phyloP scores from a whole-genome alignment of 1,140 invertebrate genomes.

The Eubasilissa regina region DNA sequence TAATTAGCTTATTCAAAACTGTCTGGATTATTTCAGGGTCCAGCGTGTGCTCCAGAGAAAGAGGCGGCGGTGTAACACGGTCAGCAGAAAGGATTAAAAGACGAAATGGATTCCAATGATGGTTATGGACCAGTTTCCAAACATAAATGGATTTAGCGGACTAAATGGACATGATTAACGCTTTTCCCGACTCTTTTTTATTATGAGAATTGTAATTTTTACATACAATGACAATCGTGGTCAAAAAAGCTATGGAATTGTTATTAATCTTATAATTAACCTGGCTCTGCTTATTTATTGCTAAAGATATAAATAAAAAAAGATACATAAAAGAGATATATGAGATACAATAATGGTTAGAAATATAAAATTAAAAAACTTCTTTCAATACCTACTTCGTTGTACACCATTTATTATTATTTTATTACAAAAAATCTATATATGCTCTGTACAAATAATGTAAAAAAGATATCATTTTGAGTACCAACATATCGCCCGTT shows the following conservation, averaged over 20 bases:
- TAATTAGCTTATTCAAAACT: slow-evolving; percentile 58
- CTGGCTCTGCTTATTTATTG: no score
- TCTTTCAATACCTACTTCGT: no score
- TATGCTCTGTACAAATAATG: no score
- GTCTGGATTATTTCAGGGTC: slow-evolving; percentile 47
- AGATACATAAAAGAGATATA: no score
- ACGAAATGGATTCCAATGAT: slow-evolving; percentile 55
- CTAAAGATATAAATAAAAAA: no score
- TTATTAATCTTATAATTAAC: no score
- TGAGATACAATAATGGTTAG: no score
- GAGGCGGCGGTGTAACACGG: slow-evolving; percentile 23
- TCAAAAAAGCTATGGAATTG: not conserved
- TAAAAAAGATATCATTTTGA: no score
- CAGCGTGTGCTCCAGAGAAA: not conserved
- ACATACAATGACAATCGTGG: slow-evolving; percentile 19
- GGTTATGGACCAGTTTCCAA: slow-evolving; percentile 56
- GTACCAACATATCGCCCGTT: no score
- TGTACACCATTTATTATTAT: no score
- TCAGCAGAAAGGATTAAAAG: slow-evolving; percentile 48
- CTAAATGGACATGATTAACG: slow-evolving; percentile 56
- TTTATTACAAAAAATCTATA: no score
- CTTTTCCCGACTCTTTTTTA: slow-evolving; percentile 12
- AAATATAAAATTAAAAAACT: no score
- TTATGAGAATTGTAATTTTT: not conserved
- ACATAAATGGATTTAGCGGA: slow-evolving; percentile 57